Percentiles rank a stretch among this genome's conserved stretches.
Conservation (phyloP, 1,140 invertebrate genomes). For the Bemisia tabaci region DNA sequence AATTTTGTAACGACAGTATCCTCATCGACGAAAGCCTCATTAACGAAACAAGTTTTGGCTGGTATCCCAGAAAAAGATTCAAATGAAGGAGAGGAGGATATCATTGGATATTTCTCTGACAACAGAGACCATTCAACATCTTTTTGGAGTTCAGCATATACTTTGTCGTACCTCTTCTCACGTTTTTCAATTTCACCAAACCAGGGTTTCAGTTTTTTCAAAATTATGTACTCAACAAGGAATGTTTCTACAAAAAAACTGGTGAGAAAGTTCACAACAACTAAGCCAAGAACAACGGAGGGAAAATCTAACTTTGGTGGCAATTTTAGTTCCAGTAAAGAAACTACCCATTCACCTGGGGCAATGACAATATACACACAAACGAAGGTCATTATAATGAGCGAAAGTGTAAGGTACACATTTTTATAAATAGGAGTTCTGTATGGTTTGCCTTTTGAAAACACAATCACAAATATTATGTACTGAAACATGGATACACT, state of each 20-base stretch:
- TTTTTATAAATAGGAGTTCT: slow-evolving; percentile 72
- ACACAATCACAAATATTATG: slow-evolving; percentile 75
- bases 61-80: not conserved
- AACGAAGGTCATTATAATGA: slow-evolving; percentile 45
- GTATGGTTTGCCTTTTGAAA: slow-evolving; percentile 82
- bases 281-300: slow-evolving; percentile 43
- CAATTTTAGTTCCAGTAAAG: slow-evolving; percentile 46
- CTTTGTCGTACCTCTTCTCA: not conserved
- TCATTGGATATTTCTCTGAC: not conserved
- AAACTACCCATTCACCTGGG: slow-evolving; percentile 46
- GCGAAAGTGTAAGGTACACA: slow-evolving; percentile 43
- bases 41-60: not conserved
- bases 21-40: not conserved
- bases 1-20: not conserved
- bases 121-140: not conserved
- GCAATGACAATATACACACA: slow-evolving; percentile 53
- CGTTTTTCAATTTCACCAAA: not conserved
- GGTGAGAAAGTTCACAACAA: slow-evolving; percentile 36
- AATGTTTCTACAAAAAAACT: not conserved
- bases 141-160: not conserved
- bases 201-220: not conserved
- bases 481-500: slow-evolving; percentile 85
- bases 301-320: slow-evolving; percentile 49
- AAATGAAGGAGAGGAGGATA: not conserved
- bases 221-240: not conserved